A percentile compares a stretch with the other conserved stretches of the same genome.
These are phyloP conservation scores for Spicauda simplicius DNA, from an alignment of 2,888 invertebrate genomes.

Conservation along the genomic window DNA sequence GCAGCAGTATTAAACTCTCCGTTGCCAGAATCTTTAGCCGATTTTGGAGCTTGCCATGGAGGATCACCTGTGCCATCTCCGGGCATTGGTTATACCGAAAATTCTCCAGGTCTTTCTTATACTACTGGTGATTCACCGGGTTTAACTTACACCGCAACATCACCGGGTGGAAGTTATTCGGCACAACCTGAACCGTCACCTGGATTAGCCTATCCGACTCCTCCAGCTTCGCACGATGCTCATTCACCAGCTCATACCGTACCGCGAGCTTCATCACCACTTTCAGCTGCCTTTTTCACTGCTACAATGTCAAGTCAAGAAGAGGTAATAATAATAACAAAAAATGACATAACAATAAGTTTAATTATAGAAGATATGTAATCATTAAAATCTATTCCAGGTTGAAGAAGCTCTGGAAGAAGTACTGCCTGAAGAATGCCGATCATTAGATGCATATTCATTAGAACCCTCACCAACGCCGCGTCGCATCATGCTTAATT, in stretches of 20 bases:
- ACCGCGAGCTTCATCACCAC: conserved; percentile 91
- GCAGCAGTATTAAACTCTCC: conserved; percentile 92
- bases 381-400: conserved; percentile 48
- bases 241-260: conserved; percentile 86
- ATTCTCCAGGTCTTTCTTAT: conserved; percentile 89
- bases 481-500: conserved; percentile 94
- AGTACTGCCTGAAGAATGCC: conserved; percentile 91
- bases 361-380: neutral
- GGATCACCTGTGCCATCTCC: conserved; percentile 83
- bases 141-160: conserved; percentile 69
- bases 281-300: conserved; percentile 93
- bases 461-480: conserved; percentile 88
- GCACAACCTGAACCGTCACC: conserved; percentile 85
- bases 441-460: conserved; percentile 86
- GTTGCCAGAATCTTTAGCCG: conserved; percentile 91
- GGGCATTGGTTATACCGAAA: conserved; percentile 72
- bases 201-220: conserved; percentile 92
- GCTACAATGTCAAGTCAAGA: conserved; percentile 94
- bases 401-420: conserved; percentile 94
- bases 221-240: conserved; percentile 94
- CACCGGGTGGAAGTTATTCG: conserved; percentile 73
- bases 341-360: conserved; percentile 9
- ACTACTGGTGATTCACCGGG: conserved; percentile 87
- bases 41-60: conserved; percentile 92
- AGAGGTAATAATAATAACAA: conserved; percentile 72